Evolutionary conservation across 2,113 vertebrate species (phyloP).

Genomic region (Labeo catla): DNA sequence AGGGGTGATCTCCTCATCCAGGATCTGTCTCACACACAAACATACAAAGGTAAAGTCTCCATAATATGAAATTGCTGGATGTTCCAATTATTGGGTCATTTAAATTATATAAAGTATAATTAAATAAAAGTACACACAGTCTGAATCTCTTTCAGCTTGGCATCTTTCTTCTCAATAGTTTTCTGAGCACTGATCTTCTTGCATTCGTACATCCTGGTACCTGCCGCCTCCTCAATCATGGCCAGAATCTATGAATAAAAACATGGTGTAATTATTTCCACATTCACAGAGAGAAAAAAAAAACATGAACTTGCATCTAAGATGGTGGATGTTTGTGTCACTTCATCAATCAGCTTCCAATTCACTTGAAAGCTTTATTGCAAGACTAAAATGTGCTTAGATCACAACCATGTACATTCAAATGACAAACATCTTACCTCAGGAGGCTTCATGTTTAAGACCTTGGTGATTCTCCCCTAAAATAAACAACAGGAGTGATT

Average conservation of each 20-base stretch:
- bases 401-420: background rate
- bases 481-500: constrained; percentile 35
- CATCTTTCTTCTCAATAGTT: constrained; percentile 95
- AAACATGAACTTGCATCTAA: background rate
- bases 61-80: background rate
- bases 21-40: constrained; percentile 72
- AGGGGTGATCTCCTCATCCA: constrained; percentile 93
- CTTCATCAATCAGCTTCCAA: background rate
- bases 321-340: background rate
- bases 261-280: background rate
- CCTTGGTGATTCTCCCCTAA: constrained; percentile 96
- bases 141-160: constrained; percentile 87
- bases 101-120: background rate
- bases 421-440: constrained; percentile 81
- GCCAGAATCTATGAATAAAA: constrained; percentile 84
- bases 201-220: constrained; percentile 94
- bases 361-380: background rate
- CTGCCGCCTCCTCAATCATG: constrained; percentile 97
- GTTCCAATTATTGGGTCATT: background rate
- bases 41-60: background rate
- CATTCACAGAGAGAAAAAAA: background rate
- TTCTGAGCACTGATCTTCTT: constrained; percentile 91
- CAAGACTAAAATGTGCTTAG: background rate
- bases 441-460: constrained; percentile 96
- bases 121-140: constrained; percentile 70